Base-by-base conservation (phyloP, 1,140 invertebrate genomes). In the Gonioctena quinquepunctata region DNA sequence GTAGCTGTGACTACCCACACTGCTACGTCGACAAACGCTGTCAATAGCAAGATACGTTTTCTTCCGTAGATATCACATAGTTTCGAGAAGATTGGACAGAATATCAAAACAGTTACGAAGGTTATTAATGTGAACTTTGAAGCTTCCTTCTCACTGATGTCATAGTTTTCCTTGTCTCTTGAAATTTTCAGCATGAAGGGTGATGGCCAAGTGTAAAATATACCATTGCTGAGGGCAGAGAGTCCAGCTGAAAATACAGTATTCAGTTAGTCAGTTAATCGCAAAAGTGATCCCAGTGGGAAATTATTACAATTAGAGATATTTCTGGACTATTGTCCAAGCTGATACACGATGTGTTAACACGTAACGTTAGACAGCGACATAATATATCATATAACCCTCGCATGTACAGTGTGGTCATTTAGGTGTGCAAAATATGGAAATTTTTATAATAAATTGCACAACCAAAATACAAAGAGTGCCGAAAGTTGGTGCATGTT, bases 41-140 rank as follows among this genome's bases (percentile, higher is more conserved):
- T 7, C n/a, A 69, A 21, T 13, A 72, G n/a, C 13, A 75, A 3
- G 2, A 61, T 56, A 6, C 54, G 60, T 57, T 75, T 75, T 19
- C 70, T 64, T 2, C 73, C 73, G 33, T 88, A 72, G 2, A 13
- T 57, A 16, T 75, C 73, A 26, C 57, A 52, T 5, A 68, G 33
- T 3, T 54, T 48, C 11, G 73, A 68, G 1, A 71, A 71, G 26
- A 76, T 50, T 16, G 54, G 16, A 21, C 50, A 54, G 4, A 16
- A 7, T 0, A 54, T 2, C 18, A 19, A 60, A 1, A 70, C 42
- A 56, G 54, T 67, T 16, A 62, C 52, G 11, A 54, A 33, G n/a
- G 28, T 7, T 2, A 33, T 7, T 33, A 33, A 11, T 3, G 28
- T 33, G 8, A 67, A 71, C 26, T 71, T 70, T 2, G 71, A 57